These are phyloP conservation scores for Autographa gamma DNA, from an alignment of 2,888 invertebrate species.

Conservation along the genomic window DNA sequence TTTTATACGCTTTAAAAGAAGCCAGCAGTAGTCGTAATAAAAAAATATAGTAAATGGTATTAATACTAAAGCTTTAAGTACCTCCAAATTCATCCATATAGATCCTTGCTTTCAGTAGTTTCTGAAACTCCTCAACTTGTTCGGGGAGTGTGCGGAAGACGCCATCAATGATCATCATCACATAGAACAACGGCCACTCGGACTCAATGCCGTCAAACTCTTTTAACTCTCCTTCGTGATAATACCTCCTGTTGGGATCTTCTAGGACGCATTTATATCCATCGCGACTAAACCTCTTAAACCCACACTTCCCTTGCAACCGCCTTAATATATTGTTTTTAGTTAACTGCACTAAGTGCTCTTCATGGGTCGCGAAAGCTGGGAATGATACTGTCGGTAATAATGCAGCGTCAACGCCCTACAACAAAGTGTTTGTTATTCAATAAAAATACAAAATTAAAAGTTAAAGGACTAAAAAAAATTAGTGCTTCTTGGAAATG, in stretches of 20 bases:
- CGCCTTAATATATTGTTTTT: slow-evolving; percentile 95
- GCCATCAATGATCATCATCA: slow-evolving; percentile 98
- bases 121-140: slow-evolving; percentile 97
- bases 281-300: slow-evolving; percentile 98
- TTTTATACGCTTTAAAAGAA: too few species aligned
- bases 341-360: slow-evolving; percentile 94
- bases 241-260: slow-evolving; percentile 93
- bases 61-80: slow-evolving; percentile 64
- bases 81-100: slow-evolving; percentile 95
- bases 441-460: too few species aligned
- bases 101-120: slow-evolving; percentile 94
- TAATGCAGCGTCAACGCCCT: slow-evolving; percentile 98
- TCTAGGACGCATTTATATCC: slow-evolving; percentile 97
- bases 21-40: background rate
- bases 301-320: slow-evolving; percentile 96
- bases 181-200: slow-evolving; percentile 99
- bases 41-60: background rate
- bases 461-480: too few species aligned
- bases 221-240: slow-evolving; percentile 97
- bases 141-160: slow-evolving; percentile 95
- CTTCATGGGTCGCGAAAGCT: slow-evolving; percentile 99
- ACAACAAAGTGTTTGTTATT: slow-evolving; percentile 56
- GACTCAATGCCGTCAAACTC: slow-evolving; percentile 98
- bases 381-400: slow-evolving; percentile 98
- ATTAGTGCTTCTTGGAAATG: too few species aligned